Base-by-base conservation (phyloP, 2,888 invertebrate genomes). In the Aphodius sticticus region DNA sequence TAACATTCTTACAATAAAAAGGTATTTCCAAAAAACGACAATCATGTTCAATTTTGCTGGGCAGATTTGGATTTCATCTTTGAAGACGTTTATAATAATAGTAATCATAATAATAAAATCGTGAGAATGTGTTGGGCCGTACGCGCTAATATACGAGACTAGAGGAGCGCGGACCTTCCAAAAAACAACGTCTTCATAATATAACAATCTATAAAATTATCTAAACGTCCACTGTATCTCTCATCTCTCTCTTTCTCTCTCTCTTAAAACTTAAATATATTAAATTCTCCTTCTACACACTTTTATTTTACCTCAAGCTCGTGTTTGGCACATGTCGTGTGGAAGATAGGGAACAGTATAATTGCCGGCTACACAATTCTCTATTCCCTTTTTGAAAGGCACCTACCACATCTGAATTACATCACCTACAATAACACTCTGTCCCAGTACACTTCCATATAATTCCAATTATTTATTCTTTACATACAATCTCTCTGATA, bases 141-240 rank as follows among this genome's bases (percentile, higher is more conserved):
- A 69, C 70, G 16, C 70, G 69, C 76, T 69, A 76, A 16, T 69
- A 69, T 69, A 53, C 38, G 26, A 15, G 70, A 69, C 76, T 69
- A 76, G 76, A 74, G 14, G 37, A 53, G 53, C 53, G 53, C 53
- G 53, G 53, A 53, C 53, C 53, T 9, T 53, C 53, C 53, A 53
- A 53, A 53, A 53, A 53, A 53, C n/a, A 74, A 74, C 74, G 16
- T 74, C 74, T 74, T 85, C 86, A 86, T 87, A 85, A 86, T 85
- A 86, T 88, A 88, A 88, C 88, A 88, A 86, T 89, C 89, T 89
- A 89, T 89, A 89, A 88, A 89, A 88, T 88, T 75, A 77, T 74
- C 78, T 78, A 80, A 79, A 80, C 80, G 76, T 80, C 78, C 80
- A 78, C 71, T 77, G 69, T 76, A 77, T 78, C 26, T 79, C 77